phyloP scores from a whole-genome alignment of 64 coral and sea anemone genomes.

The Pocillopora damicornis region DNA sequence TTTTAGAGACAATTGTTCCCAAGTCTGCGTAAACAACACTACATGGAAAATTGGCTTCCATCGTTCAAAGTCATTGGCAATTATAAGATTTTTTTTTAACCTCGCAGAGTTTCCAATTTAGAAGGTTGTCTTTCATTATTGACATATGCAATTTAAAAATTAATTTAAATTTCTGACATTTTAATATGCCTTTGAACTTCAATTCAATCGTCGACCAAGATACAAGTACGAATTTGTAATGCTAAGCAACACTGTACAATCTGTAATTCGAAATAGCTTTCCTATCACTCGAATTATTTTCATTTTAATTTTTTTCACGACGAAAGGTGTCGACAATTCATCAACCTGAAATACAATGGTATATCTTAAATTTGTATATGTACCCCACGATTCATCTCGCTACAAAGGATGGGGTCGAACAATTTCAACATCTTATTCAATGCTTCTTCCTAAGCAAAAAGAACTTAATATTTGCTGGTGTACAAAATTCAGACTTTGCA shows the following conservation, averaged over 20 bases:
- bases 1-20: neutral
- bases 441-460: no score
- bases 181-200: constrained; percentile 7
- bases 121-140: neutral
- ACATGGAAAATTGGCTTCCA: neutral
- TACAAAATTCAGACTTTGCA: no score
- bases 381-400: no score
- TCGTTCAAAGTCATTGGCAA: neutral
- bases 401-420: no score
- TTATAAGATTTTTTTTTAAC: constrained; percentile 2
- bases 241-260: neutral
- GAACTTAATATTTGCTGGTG: no score
- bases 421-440: no score
- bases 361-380: no score
- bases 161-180: neutral
- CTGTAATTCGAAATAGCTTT: neutral
- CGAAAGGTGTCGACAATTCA: no score
- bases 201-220: constrained; percentile 5
- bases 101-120: neutral
- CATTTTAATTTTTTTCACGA: no score
- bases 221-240: neutral
- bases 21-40: neutral
- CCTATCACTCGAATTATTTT: no score
- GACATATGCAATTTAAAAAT: constrained; percentile 1
- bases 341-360: no score